A percentile compares a stretch with the other conserved stretches of the same genome.
These are phyloP conservation scores for Gavialis gangeticus DNA, from an alignment of 2,113 vertebrate genomes.

Conservation along the genomic window DNA sequence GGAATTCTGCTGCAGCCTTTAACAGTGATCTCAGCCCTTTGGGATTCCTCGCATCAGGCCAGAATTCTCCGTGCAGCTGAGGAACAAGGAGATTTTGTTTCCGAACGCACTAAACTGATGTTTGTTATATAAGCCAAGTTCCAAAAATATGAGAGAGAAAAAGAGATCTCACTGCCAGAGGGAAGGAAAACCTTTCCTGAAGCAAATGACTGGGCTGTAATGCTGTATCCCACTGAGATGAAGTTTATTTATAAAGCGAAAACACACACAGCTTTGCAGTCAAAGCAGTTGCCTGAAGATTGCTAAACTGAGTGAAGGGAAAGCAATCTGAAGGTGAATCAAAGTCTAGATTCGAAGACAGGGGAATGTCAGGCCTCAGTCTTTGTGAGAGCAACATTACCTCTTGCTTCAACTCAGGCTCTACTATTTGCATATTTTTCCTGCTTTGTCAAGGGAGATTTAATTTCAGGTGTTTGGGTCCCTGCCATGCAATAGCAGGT, in stretches of 20 bases:
- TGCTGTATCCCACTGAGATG: constrained; percentile 43
- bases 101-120: not conserved
- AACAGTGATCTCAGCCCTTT: constrained; percentile 4
- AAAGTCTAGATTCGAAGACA: constrained; percentile 9
- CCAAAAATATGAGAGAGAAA: constrained; percentile 58
- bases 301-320: constrained; percentile 7
- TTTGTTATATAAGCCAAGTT: constrained; percentile 63
- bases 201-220: constrained; percentile 62
- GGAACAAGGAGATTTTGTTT: constrained; percentile 43
- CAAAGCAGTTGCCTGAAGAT: constrained; percentile 57
- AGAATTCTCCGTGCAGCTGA: constrained; percentile 15
- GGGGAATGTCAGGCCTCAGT: not conserved
- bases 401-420: not conserved
- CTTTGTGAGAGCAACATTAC: not conserved
- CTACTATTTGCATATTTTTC: not conserved
- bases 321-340: not conserved
- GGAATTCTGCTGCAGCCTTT: not conserved
- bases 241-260: constrained; percentile 28
- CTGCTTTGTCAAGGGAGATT: not conserved
- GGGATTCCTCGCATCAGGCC: constrained; percentile 15
- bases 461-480: not conserved
- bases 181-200: constrained; percentile 63
- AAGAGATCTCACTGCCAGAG: constrained; percentile 56
- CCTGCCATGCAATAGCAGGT: accelerated
- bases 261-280: not conserved